Percentiles rank a stretch among this genome's conserved stretches.
phyloP scores from a whole-genome alignment of 2,797 vertebrate species.

The Simalia tracyae region DNA sequence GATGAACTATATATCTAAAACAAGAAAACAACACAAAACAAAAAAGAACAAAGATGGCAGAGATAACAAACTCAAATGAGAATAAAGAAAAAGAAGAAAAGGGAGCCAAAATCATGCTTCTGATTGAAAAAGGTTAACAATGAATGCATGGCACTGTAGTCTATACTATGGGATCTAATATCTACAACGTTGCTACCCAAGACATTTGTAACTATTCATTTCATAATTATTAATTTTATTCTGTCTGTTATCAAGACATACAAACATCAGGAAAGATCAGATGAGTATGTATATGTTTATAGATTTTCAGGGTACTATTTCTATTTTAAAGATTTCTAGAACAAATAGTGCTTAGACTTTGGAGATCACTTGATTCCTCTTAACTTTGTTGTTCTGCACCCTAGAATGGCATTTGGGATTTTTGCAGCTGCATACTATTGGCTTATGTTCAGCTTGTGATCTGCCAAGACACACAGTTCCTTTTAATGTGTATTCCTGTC shows the following conservation, averaged over 20 bases:
- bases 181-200: not conserved
- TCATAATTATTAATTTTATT: not conserved
- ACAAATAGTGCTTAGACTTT: not conserved
- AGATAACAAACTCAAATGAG: not conserved
- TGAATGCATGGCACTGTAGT: not conserved
- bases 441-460: not conserved
- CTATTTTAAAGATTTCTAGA: not conserved
- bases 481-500: not conserved
- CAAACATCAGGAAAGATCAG: not conserved
- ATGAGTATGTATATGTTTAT: not conserved
- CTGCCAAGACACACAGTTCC: not conserved
- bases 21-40: not conserved
- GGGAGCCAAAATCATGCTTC: not conserved
- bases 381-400: not conserved
- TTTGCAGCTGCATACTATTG: not conserved
- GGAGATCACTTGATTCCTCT: not conserved
- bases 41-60: not conserved
- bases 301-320: not conserved
- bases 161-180: no score
- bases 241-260: not conserved
- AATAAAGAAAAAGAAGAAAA: not conserved
- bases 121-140: not conserved
- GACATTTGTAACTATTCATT: not conserved
- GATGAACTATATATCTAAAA: not conserved
- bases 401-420: not conserved